Evolutionary conservation across 2,113 vertebrate species (phyloP).

Genomic region (Leptosomus discolor): DNA sequence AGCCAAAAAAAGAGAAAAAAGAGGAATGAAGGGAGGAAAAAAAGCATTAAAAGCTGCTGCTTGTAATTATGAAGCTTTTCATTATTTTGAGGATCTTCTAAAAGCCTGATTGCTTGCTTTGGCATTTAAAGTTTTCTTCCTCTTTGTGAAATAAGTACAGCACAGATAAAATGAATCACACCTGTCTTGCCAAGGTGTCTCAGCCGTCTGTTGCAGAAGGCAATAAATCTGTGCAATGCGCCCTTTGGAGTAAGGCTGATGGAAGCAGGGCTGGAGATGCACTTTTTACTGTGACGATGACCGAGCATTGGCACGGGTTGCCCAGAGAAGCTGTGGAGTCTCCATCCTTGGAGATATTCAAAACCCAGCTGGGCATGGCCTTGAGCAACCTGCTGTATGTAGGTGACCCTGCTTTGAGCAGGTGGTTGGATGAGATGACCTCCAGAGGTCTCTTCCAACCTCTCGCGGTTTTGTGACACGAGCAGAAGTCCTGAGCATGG

Average conservation of each 20-base stretch:
- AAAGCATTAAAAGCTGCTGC: neutral
- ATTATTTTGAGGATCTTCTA: neutral
- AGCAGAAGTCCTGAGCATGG: accelerated
- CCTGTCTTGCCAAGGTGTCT: neutral
- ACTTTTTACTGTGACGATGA: neutral
- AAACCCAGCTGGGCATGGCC: neutral
- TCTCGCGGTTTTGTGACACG: accelerated
- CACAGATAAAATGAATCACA: neutral
- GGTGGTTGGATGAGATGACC: neutral
- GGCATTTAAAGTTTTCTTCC: neutral
- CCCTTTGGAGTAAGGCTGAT: neutral
- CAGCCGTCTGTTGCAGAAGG: neutral
- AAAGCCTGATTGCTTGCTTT: neutral
- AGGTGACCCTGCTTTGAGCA: neutral
- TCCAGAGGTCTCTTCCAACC: neutral
- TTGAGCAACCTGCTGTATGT: neutral
- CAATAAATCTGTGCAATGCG: neutral
- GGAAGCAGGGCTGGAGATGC: neutral
- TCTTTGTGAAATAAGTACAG: neutral
- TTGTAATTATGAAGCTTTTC: neutral
- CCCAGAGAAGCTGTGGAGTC: neutral
- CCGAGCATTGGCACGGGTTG: neutral
- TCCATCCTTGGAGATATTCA: neutral
- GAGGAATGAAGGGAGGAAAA: neutral
- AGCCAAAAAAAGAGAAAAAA: neutral